Evolutionary conservation across 2,888 invertebrate species (phyloP).

Genomic region (Dermolepida albohirtum): DNA sequence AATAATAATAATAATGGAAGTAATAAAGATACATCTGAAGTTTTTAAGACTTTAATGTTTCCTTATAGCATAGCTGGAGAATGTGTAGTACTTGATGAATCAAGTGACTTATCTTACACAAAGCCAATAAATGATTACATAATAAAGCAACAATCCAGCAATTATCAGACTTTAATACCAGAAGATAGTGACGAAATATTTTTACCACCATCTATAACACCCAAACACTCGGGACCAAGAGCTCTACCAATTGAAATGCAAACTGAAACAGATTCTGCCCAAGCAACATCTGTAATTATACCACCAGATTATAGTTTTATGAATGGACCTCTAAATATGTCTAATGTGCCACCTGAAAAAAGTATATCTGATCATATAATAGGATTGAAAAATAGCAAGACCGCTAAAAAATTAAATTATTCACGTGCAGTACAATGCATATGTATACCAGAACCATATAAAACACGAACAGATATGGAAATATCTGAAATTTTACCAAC

Average conservation of each 20-base stretch:
- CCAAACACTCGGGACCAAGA: slow-evolving; percentile 59
- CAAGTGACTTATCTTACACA: slow-evolving; percentile 29
- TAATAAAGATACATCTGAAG: slow-evolving; percentile 30
- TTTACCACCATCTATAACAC: slow-evolving; percentile 56
- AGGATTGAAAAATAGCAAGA: slow-evolving; percentile 61
- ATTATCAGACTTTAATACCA: slow-evolving; percentile 63
- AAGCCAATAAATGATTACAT: slow-evolving; percentile 41
- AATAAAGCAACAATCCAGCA: slow-evolving; percentile 54
- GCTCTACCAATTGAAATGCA: slow-evolving; percentile 57
- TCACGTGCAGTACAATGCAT: slow-evolving; percentile 71
- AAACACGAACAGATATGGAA: slow-evolving; percentile 67
- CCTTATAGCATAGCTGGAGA: slow-evolving; percentile 32
- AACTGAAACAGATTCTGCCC: slow-evolving; percentile 59
- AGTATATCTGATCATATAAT: slow-evolving; percentile 65
- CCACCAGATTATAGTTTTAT: slow-evolving; percentile 55
- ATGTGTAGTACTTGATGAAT: slow-evolving; percentile 17
- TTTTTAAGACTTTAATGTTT: slow-evolving; percentile 42
- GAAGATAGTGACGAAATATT: slow-evolving; percentile 64
- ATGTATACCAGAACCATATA: slow-evolving; percentile 67
- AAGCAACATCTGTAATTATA: slow-evolving; percentile 54
- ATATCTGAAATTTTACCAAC: slow-evolving; percentile 77
- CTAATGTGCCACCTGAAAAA: slow-evolving; percentile 50
- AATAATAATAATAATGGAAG: slow-evolving; percentile 43
- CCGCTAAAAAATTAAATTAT: slow-evolving; percentile 61
- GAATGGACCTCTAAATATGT: slow-evolving; percentile 54